These are phyloP conservation scores for Alitta virens DNA, from an alignment of 2,888 invertebrate species.

Conservation along the genomic window DNA sequence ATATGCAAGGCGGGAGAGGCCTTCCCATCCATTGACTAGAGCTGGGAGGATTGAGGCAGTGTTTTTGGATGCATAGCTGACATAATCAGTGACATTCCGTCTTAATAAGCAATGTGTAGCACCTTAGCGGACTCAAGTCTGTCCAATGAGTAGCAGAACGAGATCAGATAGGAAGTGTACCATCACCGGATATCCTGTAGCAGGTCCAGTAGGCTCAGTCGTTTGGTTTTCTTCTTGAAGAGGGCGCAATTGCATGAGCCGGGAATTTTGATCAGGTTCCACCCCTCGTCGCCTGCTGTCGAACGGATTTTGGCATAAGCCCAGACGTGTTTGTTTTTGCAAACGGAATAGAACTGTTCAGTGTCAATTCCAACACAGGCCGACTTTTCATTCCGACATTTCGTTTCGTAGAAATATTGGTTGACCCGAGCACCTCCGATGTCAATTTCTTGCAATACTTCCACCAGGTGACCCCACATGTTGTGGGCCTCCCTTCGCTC, in stretches of 20 bases:
- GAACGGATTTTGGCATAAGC: slow-evolving; percentile 9
- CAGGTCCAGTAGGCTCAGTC: background rate
- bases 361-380: slow-evolving; percentile 8
- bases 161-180: no score
- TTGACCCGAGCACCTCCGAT: slow-evolving; percentile 6
- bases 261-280: slow-evolving; percentile 10
- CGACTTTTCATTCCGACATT: slow-evolving; percentile 19
- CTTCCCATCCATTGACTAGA: no score
- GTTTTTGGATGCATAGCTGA: no score
- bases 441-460: slow-evolving; percentile 12
- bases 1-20: no score
- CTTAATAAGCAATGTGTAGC: no score
- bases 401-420: slow-evolving; percentile 15
- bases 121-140: no score
- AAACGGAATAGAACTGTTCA: background rate
- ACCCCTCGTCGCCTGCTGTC: background rate
- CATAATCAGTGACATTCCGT: no score
- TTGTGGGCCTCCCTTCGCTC: slow-evolving; percentile 20
- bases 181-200: background rate
- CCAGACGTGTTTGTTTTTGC: slow-evolving; percentile 12
- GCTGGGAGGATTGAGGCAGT: no score
- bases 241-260: slow-evolving; percentile 14
- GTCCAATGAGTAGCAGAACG: no score
- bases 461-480: slow-evolving; percentile 11
- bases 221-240: background rate